Evolutionary conservation across 2,888 invertebrate genomes (phyloP).

Genomic region (Drosophila niveifrons): DNA sequence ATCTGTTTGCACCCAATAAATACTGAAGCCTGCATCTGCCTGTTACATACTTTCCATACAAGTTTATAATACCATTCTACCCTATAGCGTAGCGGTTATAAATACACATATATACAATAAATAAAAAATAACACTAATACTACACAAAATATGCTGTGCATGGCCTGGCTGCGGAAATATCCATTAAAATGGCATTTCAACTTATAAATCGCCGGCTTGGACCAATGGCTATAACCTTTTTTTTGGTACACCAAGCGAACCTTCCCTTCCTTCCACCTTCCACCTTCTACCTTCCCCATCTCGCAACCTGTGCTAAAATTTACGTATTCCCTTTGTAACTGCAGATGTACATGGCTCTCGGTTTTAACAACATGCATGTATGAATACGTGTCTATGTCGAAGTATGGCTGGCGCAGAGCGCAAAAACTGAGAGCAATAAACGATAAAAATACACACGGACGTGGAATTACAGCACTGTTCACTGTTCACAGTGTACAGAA

Average conservation of each 20-base stretch:
- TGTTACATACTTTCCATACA: too few relatives aligned
- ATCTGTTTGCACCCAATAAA: too few relatives aligned
- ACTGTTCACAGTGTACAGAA: background rate
- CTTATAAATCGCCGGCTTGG: conserved; percentile 73
- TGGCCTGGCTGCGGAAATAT: conserved; percentile 71
- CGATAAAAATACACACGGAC: conserved; percentile 42
- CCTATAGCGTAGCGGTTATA: too few relatives aligned
- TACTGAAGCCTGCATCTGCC: too few relatives aligned
- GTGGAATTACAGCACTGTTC: conserved; percentile 53
- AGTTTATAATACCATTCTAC: too few relatives aligned
- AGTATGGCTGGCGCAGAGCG: background rate
- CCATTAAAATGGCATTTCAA: conserved; percentile 78
- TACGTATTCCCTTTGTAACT: conserved; percentile 54
- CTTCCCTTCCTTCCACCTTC: too few relatives aligned
- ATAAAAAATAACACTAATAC: conserved; percentile 36
- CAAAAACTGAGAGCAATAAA: conserved; percentile 47
- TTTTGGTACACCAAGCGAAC: conserved; percentile 11
- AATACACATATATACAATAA: conserved; percentile 4
- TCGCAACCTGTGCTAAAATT: conserved; percentile 22
- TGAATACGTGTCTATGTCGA: conserved; percentile 4
- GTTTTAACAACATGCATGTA: conserved; percentile 46
- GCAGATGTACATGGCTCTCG: conserved; percentile 55
- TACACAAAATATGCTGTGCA: conserved; percentile 60
- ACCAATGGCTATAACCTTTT: conserved; percentile 34
- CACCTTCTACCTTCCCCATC: background rate